phyloP scores from a whole-genome alignment of 2,888 invertebrate genomes.

The Agapetus fuscipes region DNA sequence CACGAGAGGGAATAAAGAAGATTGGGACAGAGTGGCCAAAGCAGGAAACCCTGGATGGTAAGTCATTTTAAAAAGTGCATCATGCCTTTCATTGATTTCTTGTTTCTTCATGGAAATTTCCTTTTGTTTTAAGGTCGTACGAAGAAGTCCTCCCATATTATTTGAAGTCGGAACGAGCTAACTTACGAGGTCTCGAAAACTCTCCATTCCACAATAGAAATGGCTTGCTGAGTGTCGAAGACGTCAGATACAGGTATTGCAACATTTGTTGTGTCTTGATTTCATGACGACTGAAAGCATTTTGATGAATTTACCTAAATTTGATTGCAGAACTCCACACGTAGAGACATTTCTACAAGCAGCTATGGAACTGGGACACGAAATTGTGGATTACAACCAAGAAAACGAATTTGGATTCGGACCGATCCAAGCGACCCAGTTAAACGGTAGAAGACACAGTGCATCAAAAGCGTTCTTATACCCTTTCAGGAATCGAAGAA shows the following conservation, averaged over 20 bases:
- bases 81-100: conserved; percentile 33
- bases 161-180: conserved; percentile 16
- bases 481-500: conserved; percentile 48
- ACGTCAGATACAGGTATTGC: conserved; percentile 34
- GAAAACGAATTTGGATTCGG: conserved; percentile 51
- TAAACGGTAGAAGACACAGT: conserved; percentile 52
- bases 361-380: conserved; percentile 51
- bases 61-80: conserved; percentile 29
- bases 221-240: conserved; percentile 43
- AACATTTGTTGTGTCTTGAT: no score
- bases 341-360: conserved; percentile 55
- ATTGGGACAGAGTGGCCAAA: conserved; percentile 70
- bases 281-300: no score
- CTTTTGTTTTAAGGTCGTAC: conserved; percentile 11
- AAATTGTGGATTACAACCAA: conserved; percentile 55
- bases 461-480: conserved; percentile 56
- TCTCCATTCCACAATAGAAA: conserved; percentile 37
- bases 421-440: conserved; percentile 51
- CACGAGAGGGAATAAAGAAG: conserved; percentile 56
- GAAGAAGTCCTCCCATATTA: conserved; percentile 18
- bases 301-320: neutral
- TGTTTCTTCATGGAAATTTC: conserved; percentile 50
- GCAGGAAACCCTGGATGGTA: conserved; percentile 60
- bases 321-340: conserved; percentile 35
- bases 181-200: conserved; percentile 27